Evolutionary conservation across 1,140 invertebrate species (phyloP).

Genomic region (Tetragonula clypearis): DNA sequence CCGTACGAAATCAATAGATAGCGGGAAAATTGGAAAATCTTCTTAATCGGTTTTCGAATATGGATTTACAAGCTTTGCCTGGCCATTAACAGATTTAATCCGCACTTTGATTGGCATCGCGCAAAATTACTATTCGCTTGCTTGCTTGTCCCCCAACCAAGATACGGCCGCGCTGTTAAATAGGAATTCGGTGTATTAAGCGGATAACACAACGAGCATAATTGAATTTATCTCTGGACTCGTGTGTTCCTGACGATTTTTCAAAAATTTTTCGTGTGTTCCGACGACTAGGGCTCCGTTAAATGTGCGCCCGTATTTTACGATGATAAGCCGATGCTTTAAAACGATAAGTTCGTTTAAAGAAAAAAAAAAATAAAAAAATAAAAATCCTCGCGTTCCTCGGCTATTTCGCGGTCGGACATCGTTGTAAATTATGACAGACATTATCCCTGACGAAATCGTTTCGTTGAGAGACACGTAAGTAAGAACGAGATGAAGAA

Average conservation of each 20-base stretch:
- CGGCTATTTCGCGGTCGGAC: not conserved
- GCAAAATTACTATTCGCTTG: constrained; percentile 54
- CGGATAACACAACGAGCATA: constrained; percentile 23
- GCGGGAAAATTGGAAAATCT: constrained; percentile 62
- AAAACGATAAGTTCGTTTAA: not conserved
- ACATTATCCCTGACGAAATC: not conserved
- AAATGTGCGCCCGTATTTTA: constrained; percentile 6
- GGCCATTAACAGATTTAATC: constrained; percentile 65
- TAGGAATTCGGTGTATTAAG: constrained; percentile 37
- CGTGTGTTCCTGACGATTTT: constrained; percentile 22
- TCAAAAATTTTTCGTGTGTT: no score
- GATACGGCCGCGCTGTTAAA: constrained; percentile 35
- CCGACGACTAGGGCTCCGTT: not conserved
- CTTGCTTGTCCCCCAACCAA: constrained; percentile 26
- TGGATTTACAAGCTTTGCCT: constrained; percentile 61
- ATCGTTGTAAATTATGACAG: not conserved
- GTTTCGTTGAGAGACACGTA: not conserved
- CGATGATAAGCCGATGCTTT: not conserved
- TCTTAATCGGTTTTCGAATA: constrained; percentile 59
- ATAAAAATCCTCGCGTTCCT: no score
- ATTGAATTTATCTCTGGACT: constrained; percentile 38
- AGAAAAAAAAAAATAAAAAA: no score
- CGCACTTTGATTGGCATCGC: constrained; percentile 49
- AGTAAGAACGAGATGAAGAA: not conserved
- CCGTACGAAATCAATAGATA: constrained; percentile 63